Evolutionary conservation across 2,888 invertebrate genomes (phyloP), one percentile per base, ranked within the genome.

Genomic region (Heliconius ethilla): DNA sequence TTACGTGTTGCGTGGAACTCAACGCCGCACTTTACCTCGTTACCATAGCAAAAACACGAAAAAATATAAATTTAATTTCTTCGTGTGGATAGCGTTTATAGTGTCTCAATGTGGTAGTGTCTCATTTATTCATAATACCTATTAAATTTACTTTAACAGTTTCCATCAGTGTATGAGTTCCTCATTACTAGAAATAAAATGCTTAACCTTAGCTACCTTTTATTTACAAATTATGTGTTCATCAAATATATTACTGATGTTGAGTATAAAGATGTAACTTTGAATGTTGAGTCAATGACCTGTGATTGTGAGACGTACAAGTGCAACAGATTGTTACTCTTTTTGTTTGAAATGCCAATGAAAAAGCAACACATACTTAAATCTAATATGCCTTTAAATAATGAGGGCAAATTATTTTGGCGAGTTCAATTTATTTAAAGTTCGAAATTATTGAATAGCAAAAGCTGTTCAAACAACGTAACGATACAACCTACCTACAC

Each of bases 401-500:
- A 63, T 62, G 13, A 25, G 10, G 22, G 13, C 18, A 25, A 40
- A 25, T 18, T n/a, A 15, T 33, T n/a, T 55, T 59, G n/a, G 29
- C 11, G 27, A 59, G 7, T 72, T 33, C 25, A 45, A 40, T n/a
- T 74, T 27, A 45, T 66, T 62, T 66, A 51, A 45, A 33, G 10
- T 9, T 27, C 13, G 18, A 51, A 75, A 33, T 45, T 18, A 65
- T 33, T 3, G 18, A 67, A 62, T 67, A 15, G 10, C 22, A 69
- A 65, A 72, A 73, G 51, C 69, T 77, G 37, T 83, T 81, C 79
- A 75, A 84, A 84, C 78, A 70, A 81, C 76, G 81, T 80, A 81
- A 80, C 80, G 80, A 80, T 83, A 82, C 81, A 51, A 25, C 25
- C 62, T 25, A 62, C 62, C 13, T 62, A 67, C 33, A 11, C 13